Evolutionary conservation across 2,797 vertebrate genomes (phyloP).

Genomic region (Anisognathus igniventris): DNA sequence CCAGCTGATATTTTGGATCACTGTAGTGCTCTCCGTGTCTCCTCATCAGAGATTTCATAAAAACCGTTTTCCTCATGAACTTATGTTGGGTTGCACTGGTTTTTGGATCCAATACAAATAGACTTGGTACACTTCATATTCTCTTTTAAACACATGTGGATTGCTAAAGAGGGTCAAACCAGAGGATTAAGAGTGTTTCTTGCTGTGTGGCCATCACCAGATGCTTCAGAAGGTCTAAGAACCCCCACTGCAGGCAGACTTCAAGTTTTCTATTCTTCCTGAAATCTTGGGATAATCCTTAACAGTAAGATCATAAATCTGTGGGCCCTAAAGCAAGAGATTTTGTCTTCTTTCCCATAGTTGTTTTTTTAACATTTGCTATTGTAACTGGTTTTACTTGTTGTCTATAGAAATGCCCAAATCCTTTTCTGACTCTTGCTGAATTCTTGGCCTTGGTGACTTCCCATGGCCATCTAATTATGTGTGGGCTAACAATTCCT

Average conservation of each 20-base stretch:
- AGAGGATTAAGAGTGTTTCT: constrained; percentile 17
- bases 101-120: background rate
- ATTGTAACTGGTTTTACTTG: background rate
- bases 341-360: constrained; percentile 41
- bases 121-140: background rate
- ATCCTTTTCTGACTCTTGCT: background rate
- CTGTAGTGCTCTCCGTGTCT: background rate
- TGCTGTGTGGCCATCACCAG: constrained; percentile 43
- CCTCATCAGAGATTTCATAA: background rate
- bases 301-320: constrained; percentile 47
- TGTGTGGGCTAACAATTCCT: background rate
- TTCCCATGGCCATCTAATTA: background rate
- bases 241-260: constrained; percentile 10
- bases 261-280: constrained; percentile 49
- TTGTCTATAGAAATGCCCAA: background rate
- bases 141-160: background rate
- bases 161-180: constrained; percentile 18
- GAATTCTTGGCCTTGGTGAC: background rate
- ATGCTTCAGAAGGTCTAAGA: constrained; percentile 38
- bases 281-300: constrained; percentile 36
- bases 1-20: background rate
- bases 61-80: background rate
- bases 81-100: background rate
- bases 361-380: constrained; percentile 16
- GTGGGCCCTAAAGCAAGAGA: constrained; percentile 18